Evolutionary conservation across 2,113 vertebrate species (phyloP).

Genomic region (Collichthys lucidus): DNA sequence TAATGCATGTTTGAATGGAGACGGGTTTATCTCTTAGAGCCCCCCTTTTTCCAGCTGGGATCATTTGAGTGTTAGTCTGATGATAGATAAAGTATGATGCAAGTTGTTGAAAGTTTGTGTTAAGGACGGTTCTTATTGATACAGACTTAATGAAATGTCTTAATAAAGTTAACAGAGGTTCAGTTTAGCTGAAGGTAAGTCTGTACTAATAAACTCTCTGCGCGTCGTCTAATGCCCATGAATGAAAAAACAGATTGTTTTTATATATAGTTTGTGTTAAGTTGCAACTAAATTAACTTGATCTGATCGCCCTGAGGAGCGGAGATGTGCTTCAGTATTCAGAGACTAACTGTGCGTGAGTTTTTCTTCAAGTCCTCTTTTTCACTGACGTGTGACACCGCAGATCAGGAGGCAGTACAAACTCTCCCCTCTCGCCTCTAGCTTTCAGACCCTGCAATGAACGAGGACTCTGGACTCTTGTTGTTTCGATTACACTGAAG

Average conservation of each 20-base stretch:
- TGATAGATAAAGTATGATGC: not conserved
- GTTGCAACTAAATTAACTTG: not conserved
- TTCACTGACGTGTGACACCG: conserved; percentile 52
- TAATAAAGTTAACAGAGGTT: not conserved
- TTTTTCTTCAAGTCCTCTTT: conserved; percentile 12
- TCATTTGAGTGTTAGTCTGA: not conserved
- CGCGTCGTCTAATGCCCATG: not conserved
- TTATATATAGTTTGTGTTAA: no score
- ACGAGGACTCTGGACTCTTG: conserved; percentile 58
- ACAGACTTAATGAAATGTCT: no score
- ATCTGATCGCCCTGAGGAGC: not conserved
- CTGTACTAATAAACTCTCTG: not conserved
- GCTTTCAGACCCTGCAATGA: conserved; percentile 35
- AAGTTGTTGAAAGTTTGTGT: conserved; percentile 34
- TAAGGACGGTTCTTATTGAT: not conserved
- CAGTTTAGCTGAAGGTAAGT: not conserved
- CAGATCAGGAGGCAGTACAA: conserved; percentile 37
- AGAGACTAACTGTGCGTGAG: not conserved
- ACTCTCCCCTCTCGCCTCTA: conserved; percentile 6
- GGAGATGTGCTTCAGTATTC: not conserved
- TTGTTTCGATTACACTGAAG: conserved; percentile 8
- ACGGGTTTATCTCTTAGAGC: not conserved
- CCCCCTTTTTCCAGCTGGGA: not conserved
- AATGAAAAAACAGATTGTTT: no score
- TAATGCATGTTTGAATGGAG: not conserved